A percentile compares a stretch with the other conserved stretches of the same genome.
These are phyloP conservation scores for Orchesellides sinensis DNA, from an alignment of 2,888 invertebrate species.

Conservation along the genomic window DNA sequence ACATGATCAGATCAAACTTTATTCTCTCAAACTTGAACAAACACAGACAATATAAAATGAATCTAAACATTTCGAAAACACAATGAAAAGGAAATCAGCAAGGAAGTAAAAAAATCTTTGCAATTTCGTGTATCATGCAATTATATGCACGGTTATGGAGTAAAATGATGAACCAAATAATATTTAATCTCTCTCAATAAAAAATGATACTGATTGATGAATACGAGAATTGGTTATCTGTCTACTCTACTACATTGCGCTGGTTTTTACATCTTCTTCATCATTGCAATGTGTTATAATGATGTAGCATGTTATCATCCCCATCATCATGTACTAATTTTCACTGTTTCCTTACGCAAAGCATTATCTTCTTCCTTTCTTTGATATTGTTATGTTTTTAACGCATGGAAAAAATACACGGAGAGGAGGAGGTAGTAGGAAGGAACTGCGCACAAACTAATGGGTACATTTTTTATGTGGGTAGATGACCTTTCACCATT, in stretches of 20 bases:
- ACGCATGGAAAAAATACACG: neutral
- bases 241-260: neutral
- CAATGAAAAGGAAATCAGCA: too few relatives aligned
- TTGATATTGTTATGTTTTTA: neutral
- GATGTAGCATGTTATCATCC: neutral
- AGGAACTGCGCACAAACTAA: neutral
- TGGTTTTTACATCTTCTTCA: neutral
- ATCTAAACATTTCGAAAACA: too few relatives aligned
- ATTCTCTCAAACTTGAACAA: too few relatives aligned
- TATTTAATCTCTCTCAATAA: neutral
- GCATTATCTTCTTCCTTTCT: neutral
- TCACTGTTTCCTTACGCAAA: neutral
- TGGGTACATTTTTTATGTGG: constrained; percentile 4
- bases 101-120: too few relatives aligned
- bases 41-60: too few relatives aligned
- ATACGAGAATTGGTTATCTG: neutral
- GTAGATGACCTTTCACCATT: constrained; percentile 16
- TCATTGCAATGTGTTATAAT: neutral
- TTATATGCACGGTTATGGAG: neutral
- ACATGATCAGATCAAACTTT: too few relatives aligned
- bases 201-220: neutral
- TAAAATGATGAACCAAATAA: neutral
- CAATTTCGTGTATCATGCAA: neutral
- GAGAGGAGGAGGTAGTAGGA: neutral
- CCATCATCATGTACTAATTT: constrained; percentile 3